Evolutionary conservation across 2,888 invertebrate species (phyloP).

Genomic region (Abrostola triplasia): DNA sequence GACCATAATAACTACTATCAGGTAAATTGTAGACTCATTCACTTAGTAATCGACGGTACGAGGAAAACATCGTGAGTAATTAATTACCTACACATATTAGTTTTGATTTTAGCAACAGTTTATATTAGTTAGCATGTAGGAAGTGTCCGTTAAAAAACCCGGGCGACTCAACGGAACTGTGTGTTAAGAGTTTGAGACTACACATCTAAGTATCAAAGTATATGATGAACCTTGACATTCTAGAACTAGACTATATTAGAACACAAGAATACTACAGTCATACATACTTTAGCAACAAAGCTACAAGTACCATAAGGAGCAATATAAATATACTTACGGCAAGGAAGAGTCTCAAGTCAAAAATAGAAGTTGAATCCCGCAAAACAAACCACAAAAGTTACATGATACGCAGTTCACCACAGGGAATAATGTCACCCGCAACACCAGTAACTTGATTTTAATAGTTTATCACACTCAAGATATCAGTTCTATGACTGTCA

Average conservation of each 20-base stretch:
- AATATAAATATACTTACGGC: slow-evolving; percentile 65
- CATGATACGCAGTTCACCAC: slow-evolving; percentile 78
- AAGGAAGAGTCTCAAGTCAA: slow-evolving; percentile 66
- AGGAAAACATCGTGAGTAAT: slow-evolving; percentile 11
- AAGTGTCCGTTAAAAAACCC: slow-evolving; percentile 10
- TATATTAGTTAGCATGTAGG: slow-evolving; percentile 6
- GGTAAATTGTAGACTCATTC: slow-evolving; percentile 3
- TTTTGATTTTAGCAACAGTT: background rate
- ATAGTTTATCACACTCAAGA: slow-evolving; percentile 49
- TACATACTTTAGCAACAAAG: slow-evolving; percentile 10
- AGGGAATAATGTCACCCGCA: slow-evolving; percentile 70
- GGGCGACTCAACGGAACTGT: slow-evolving; percentile 9
- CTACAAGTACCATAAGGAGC: slow-evolving; percentile 17
- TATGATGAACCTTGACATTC: slow-evolving; percentile 74
- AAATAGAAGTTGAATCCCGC: slow-evolving; percentile 79
- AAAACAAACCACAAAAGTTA: slow-evolving; percentile 84
- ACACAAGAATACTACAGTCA: slow-evolving; percentile 14
- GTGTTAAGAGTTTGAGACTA: background rate
- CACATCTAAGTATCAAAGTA: slow-evolving; percentile 15
- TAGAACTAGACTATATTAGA: slow-evolving; percentile 14
- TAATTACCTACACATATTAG: background rate
- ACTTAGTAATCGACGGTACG: background rate
- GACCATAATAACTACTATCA: background rate
- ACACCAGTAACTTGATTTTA: slow-evolving; percentile 53
- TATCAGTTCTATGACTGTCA: slow-evolving; percentile 47